Percentiles rank a stretch among this genome's conserved stretches.
These are phyloP conservation scores for Serranochromis macrocephalus DNA, from an alignment of 2,113 vertebrate genomes.

Conservation along the genomic window DNA sequence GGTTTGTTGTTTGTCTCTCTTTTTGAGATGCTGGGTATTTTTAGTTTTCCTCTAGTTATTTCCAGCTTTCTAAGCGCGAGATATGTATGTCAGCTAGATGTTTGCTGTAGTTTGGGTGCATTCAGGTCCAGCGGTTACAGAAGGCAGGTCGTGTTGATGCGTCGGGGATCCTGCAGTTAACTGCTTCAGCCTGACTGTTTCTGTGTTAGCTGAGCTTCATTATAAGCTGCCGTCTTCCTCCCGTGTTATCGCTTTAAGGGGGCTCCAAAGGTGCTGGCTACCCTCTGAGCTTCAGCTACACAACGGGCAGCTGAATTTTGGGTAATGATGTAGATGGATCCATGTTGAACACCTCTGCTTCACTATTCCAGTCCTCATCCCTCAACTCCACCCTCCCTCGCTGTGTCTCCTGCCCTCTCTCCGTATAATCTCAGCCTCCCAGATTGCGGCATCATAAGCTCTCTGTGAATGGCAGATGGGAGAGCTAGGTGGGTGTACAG, in stretches of 20 bases:
- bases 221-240: neutral
- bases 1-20: neutral
- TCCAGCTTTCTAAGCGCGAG: neutral
- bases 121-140: neutral
- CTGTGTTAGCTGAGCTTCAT: neutral
- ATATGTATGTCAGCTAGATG: neutral
- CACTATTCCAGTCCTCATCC: neutral
- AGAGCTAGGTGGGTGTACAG: conserved; percentile 45
- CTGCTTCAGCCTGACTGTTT: neutral
- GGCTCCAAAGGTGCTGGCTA: neutral
- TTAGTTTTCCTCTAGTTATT: neutral
- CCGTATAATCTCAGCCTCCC: conserved; percentile 47
- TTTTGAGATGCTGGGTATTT: neutral
- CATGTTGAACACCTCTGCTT: neutral
- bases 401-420: conserved; percentile 21
- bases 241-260: neutral
- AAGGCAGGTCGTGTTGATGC: neutral
- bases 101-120: neutral
- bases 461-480: conserved; percentile 59
- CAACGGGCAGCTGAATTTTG: conserved; percentile 6
- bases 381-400: conserved; percentile 12
- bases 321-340: conserved; percentile 43
- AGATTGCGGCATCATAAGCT: conserved; percentile 52
- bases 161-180: neutral
- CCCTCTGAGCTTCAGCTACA: neutral